Evolutionary conservation across 2,113 vertebrate genomes (phyloP).

Genomic region (Siniperca knerii): DNA sequence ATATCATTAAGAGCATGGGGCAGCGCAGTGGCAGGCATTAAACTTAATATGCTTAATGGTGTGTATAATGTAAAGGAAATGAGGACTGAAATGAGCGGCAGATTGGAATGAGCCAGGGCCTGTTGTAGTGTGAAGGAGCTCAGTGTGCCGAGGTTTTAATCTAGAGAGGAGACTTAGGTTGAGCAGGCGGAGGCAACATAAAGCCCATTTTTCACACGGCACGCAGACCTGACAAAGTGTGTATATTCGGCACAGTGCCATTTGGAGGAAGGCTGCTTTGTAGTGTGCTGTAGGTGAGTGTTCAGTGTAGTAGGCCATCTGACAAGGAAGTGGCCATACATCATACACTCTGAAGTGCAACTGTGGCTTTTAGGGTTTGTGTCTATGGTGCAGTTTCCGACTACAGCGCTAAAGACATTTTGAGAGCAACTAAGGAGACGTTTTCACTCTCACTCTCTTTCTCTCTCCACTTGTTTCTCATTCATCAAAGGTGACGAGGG

Average conservation of each 20-base stretch:
- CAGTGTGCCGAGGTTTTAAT: conserved; percentile 55
- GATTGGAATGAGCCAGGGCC: conserved; percentile 47
- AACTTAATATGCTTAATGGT: conserved; percentile 67
- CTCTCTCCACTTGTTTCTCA: conserved; percentile 52
- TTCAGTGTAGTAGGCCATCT: conserved; percentile 61
- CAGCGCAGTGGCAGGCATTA: conserved; percentile 27
- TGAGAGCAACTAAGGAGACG: conserved; percentile 50
- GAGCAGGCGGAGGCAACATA: conserved; percentile 36
- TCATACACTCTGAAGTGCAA: conserved; percentile 43
- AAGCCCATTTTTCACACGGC: conserved; percentile 59
- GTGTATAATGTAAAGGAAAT: conserved; percentile 70
- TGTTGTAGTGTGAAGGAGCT: conserved; percentile 52
- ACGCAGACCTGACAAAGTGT: conserved; percentile 50
- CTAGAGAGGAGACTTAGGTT: conserved; percentile 40
- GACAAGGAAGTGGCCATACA: conserved; percentile 60
- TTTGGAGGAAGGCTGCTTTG: conserved; percentile 50
- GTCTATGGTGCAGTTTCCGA: conserved; percentile 57
- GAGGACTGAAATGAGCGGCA: conserved; percentile 56
- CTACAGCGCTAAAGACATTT: conserved; percentile 38
- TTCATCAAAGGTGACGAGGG: conserved; percentile 70
- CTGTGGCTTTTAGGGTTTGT: conserved; percentile 30
- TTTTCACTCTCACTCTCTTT: conserved; percentile 29
- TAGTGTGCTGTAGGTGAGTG: conserved; percentile 64
- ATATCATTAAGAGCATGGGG: conserved; percentile 34
- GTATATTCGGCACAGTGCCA: conserved; percentile 47